Conservation (phyloP, 2,888 invertebrate genomes). For the Caenorhabditis becei region DNA sequence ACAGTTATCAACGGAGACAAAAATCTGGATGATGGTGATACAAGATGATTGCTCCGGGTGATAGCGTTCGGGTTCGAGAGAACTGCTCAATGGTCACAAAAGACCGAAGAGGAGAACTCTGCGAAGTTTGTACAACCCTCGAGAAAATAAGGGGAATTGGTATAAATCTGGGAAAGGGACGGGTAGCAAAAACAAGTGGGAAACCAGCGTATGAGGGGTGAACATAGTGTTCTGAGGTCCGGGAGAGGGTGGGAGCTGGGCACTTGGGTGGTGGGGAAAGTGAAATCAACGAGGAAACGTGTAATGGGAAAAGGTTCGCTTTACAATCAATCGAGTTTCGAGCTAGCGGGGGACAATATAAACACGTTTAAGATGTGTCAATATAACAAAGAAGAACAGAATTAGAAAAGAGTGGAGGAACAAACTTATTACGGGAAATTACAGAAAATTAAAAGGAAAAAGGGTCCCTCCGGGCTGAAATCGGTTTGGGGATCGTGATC, state of each 20-base stretch:
- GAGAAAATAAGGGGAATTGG: conserved; percentile 16
- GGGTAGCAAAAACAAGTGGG: conserved; percentile 48
- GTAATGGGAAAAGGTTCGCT: conserved; percentile 44
- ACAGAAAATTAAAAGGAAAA: conserved; percentile 14
- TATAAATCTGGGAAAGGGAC: conserved; percentile 17
- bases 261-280: conserved; percentile 23
- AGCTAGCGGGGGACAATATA: conserved; percentile 48
- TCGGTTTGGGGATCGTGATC: neutral
- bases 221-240: conserved; percentile 25
- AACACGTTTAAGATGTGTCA: conserved; percentile 62
- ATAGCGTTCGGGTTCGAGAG: conserved; percentile 19
- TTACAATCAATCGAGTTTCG: conserved; percentile 44
- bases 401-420: conserved; percentile 29
- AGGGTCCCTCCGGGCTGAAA: conserved; percentile 7
- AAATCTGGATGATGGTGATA: neutral
- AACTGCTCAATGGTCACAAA: conserved; percentile 12
- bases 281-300: conserved; percentile 36
- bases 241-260: conserved; percentile 21
- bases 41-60: neutral
- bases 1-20: neutral
- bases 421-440: conserved; percentile 51
- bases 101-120: conserved; percentile 22
- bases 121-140: conserved; percentile 41
- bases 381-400: conserved; percentile 58
- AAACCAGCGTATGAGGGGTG: conserved; percentile 41